phyloP scores from a whole-genome alignment of 2,888 invertebrate genomes.

The Hypomecis atomaria region DNA sequence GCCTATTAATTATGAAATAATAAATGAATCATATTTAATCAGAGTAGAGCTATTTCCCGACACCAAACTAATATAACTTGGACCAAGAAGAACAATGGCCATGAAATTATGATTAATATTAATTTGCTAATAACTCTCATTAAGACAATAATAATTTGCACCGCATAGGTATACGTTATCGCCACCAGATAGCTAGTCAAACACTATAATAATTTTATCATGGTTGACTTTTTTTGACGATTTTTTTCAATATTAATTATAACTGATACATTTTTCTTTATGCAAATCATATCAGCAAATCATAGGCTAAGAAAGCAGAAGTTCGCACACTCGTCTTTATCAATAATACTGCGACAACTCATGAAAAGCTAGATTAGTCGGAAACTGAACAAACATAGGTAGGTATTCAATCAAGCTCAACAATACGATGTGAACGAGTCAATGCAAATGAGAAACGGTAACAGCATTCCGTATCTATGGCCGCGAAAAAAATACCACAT shows the following conservation, averaged over 20 bases:
- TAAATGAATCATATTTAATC: neutral
- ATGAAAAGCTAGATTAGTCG: neutral
- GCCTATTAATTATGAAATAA: conserved; percentile 1
- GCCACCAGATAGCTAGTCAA: too few species aligned
- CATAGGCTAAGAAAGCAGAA: neutral
- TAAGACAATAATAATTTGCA: too few species aligned
- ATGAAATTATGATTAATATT: too few species aligned
- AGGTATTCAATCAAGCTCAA: conserved; percentile 24
- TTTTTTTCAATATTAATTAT: too few species aligned
- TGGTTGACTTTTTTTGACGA: too few species aligned
- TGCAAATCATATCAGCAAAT: too few species aligned
- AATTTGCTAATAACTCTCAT: too few species aligned
- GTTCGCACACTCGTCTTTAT: neutral
- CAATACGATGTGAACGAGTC: conserved; percentile 27
- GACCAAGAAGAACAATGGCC: neutral
- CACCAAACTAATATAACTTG: neutral
- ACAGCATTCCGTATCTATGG: conserved; percentile 54
- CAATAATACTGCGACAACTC: neutral
- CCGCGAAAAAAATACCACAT: conserved; percentile 47
- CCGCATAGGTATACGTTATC: too few species aligned
- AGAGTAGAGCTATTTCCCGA: neutral
- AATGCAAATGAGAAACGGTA: conserved; percentile 61
- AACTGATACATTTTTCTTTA: too few species aligned
- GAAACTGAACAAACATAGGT: conserved; percentile 16
- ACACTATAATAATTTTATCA: too few species aligned